Evolutionary conservation across 2,888 invertebrate genomes (phyloP), one percentile per base, ranked within the genome.

Genomic region (Netelia melanura): DNA sequence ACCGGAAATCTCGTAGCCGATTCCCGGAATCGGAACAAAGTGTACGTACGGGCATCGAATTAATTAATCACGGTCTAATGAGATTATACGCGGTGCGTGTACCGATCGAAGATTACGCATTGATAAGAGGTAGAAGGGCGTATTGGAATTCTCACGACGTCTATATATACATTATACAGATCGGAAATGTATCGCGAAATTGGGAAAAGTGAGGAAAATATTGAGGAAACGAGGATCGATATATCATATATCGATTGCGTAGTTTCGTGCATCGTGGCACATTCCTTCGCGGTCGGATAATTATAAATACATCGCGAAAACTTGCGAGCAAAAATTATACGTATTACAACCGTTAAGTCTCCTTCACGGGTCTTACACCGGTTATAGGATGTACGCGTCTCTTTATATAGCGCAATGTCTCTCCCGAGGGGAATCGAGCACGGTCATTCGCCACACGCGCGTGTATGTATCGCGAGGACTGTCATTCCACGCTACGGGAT

Each of bases 381-480:
- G 65, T 65, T 71, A 30, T 30, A 76, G 11, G 11, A 25, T 64
- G 17, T 25, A 56, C 23, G 61, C n/a, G 43, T 17, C 21, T 65
- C 38, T 75, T 9, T 10, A 14, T 48, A 25, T 77, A 54, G 21
- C 38, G 44, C 21, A 44, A 70, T 21, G 48, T 43, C 75, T 70
- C 74, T 84, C 81, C 83, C 83, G 71, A 52, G 81, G 65, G 79
- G 75, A 84, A 81, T 75, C 56, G 76, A 75, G 61, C 54, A 52
- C 58, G 38, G 21, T 25, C 58, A 14, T 48, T 74, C 64, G 43
- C 68, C 38, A 62, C 81, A 75, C 58, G 67, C 62, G 48, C 43
- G 30, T 30, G 30, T 30, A 30, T 30, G 30, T 30, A 30, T 30
- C 30, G 30, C 30, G 30, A 30, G 30, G 5, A 30, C 30, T 11